Evolutionary conservation across 1,140 invertebrate species (phyloP).

Genomic region (Lepidurus apus): DNA sequence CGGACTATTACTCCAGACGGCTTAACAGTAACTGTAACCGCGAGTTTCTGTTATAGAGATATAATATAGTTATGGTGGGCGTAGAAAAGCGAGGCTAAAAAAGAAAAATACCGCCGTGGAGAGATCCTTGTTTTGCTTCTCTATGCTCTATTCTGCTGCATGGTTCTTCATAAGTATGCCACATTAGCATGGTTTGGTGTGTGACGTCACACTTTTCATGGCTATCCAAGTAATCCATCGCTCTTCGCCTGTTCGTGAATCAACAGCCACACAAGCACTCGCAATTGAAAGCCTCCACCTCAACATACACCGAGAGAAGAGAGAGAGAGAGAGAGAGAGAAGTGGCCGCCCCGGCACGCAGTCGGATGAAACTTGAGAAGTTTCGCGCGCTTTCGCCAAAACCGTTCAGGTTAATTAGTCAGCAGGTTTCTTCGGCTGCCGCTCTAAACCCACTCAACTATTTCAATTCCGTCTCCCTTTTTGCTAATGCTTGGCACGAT

Average conservation of each 20-base stretch:
- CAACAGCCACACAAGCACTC: slow-evolving; percentile 4
- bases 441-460: neutral
- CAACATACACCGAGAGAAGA: too few species aligned
- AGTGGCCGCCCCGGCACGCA: neutral
- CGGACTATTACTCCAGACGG: too few species aligned
- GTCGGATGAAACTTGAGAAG: neutral
- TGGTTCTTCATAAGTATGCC: slow-evolving; percentile 19
- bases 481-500: slow-evolving; percentile 13
- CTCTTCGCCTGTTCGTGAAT: slow-evolving; percentile 10
- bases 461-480: neutral
- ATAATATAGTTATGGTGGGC: neutral
- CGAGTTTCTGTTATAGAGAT: neutral
- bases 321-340: too few species aligned
- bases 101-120: neutral
- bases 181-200: neutral
- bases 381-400: slow-evolving; percentile 1
- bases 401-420: slow-evolving; percentile 17
- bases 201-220: slow-evolving; percentile 17
- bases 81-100: neutral
- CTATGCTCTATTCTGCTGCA: neutral
- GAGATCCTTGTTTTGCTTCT: slow-evolving; percentile 15
- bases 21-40: neutral
- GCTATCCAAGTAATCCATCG: slow-evolving; percentile 19
- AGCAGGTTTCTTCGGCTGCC: neutral
- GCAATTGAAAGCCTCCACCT: neutral